Percentiles rank a stretch among this genome's conserved stretches.
Evolutionary conservation across 1,140 invertebrate species (phyloP).

Genomic region (Achatina immaculata): DNA sequence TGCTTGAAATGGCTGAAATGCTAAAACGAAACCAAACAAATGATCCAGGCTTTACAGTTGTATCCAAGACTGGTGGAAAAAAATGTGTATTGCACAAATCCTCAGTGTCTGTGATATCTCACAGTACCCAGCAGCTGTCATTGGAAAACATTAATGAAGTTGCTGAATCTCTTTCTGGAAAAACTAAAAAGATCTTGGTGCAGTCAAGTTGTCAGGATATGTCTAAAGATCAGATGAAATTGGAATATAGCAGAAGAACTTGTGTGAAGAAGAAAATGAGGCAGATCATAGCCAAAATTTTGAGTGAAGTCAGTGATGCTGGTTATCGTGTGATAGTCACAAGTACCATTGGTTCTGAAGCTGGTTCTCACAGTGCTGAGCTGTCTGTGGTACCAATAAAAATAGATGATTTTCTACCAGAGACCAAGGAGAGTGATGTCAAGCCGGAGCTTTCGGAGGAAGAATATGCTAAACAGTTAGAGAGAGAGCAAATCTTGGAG

Average conservation of each 20-base stretch:
- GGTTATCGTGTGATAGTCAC: constrained; percentile 34
- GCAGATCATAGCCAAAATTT: constrained; percentile 29
- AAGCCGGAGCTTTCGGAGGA: constrained; percentile 34
- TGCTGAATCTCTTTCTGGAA: constrained; percentile 31
- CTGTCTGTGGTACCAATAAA: constrained; percentile 29
- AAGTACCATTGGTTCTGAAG: constrained; percentile 36
- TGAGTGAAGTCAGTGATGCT: constrained; percentile 30
- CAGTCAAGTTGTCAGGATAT: constrained; percentile 23
- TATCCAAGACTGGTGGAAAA: constrained; percentile 26
- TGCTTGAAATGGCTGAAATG: constrained; percentile 39
- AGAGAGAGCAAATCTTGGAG: constrained; percentile 31
- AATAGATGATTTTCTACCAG: constrained; percentile 33
- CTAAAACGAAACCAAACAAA: constrained; percentile 26
- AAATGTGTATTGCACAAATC: constrained; percentile 32
- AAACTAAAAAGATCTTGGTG: constrained; percentile 12
- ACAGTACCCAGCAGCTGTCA: constrained; percentile 23
- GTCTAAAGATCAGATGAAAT: constrained; percentile 24
- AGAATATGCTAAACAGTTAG: constrained; percentile 35
- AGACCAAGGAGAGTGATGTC: constrained; percentile 28
- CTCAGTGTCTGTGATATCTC: constrained; percentile 28
- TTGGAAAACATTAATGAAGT: constrained; percentile 32
- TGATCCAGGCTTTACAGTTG: constrained; percentile 20
- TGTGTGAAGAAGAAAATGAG: constrained; percentile 34
- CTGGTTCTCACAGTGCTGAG: constrained; percentile 33
- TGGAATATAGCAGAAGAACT: constrained; percentile 10